These are phyloP conservation scores for Halcyon senegalensis DNA, from an alignment of 2,113 vertebrate genomes.

Conservation along the genomic window DNA sequence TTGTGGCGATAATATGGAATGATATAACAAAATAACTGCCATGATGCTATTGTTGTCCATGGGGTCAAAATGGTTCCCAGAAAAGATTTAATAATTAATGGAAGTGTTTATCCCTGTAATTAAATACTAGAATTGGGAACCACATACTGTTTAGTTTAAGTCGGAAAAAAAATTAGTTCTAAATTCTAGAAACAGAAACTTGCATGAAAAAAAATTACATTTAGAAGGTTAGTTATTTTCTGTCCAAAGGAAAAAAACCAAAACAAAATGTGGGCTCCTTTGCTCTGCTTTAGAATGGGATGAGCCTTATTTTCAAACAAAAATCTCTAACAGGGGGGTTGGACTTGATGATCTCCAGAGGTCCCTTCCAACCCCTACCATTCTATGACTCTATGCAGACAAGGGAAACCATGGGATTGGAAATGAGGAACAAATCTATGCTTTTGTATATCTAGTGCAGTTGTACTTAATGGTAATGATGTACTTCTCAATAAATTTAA, in stretches of 20 bases:
- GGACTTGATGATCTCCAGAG: no score
- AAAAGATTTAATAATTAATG: conserved; percentile 46
- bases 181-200: background rate
- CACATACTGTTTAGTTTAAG: background rate
- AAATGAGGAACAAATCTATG: background rate
- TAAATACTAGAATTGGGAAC: background rate
- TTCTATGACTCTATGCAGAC: background rate
- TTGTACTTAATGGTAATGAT: background rate
- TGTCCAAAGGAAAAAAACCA: background rate
- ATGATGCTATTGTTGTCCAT: background rate
- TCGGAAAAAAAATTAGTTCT: background rate
- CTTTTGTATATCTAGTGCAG: background rate
- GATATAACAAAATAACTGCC: conserved; percentile 10
- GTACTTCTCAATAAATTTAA: background rate
- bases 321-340: background rate
- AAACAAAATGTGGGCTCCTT: background rate
- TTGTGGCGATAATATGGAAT: background rate
- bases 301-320: background rate
- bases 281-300: background rate
- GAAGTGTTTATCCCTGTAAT: conserved; percentile 40
- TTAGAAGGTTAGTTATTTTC: background rate
- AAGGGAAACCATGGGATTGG: background rate
- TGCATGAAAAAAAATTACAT: background rate
- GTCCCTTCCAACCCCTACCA: no score
- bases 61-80: background rate